Conservation (phyloP, 2,113 vertebrate species). For the Siniperca chuatsi region DNA sequence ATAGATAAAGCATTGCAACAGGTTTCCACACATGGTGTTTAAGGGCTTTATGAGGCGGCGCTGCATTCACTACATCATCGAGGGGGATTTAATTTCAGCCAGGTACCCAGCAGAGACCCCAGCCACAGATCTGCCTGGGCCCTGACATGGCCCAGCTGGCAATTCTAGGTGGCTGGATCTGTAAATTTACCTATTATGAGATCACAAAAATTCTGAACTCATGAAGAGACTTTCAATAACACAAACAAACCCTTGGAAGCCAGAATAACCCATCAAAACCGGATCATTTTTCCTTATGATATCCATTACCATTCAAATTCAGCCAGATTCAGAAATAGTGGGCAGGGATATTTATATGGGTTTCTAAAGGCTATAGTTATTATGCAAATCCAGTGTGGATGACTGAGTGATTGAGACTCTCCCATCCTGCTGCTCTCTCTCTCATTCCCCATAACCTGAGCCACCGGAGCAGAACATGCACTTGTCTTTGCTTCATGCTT, state of each 20-base stretch:
- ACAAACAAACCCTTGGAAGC: neutral
- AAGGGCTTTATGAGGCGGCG: too few relatives aligned
- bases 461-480: constrained; percentile 69
- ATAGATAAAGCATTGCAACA: too few relatives aligned
- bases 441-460: constrained; percentile 57
- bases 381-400: constrained; percentile 61
- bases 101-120: too few relatives aligned
- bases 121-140: too few relatives aligned
- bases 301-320: constrained; percentile 43
- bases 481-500: constrained; percentile 72
- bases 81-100: too few relatives aligned
- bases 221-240: constrained; percentile 7
- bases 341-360: constrained; percentile 15
- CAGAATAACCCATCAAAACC: constrained; percentile 18
- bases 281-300: neutral
- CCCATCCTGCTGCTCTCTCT: constrained; percentile 37
- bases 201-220: constrained; percentile 5
- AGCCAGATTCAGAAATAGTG: constrained; percentile 19
- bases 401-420: constrained; percentile 41
- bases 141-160: too few relatives aligned
- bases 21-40: too few relatives aligned
- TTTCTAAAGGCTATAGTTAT: constrained; percentile 48
- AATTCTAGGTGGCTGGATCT: too few relatives aligned
- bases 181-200: neutral
- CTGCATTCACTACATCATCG: too few relatives aligned